phyloP scores from a whole-genome alignment of 1,140 invertebrate species.

The Drosophila orena region DNA sequence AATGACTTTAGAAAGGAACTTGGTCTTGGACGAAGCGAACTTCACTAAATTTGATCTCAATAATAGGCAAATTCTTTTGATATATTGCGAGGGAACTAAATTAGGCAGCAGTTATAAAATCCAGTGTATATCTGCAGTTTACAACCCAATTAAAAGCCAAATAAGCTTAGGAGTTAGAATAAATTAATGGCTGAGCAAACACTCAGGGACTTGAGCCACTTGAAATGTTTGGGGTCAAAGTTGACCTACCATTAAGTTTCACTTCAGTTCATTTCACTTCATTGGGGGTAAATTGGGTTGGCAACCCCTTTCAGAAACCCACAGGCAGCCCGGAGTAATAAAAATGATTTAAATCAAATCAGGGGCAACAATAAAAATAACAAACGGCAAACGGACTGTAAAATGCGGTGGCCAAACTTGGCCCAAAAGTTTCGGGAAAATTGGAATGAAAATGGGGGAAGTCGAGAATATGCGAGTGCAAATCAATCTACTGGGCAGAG shows the following conservation, averaged over 20 bases:
- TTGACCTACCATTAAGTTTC: conserved; percentile 45
- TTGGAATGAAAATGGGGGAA: neutral
- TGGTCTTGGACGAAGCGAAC: too few relatives aligned
- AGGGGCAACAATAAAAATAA: conserved; percentile 32
- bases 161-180: conserved; percentile 1
- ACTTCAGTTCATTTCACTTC: conserved; percentile 28
- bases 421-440: conserved; percentile 20
- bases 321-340: conserved; percentile 16
- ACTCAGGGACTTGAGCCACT: conserved; percentile 8
- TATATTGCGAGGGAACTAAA: neutral
- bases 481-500: conserved; percentile 21
- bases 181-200: conserved; percentile 27
- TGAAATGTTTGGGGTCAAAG: conserved; percentile 21
- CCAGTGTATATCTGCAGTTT: neutral
- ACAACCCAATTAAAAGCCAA: conserved; percentile 10
- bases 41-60: too few relatives aligned
- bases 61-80: too few relatives aligned
- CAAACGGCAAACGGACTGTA: conserved; percentile 56
- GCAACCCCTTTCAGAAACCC: conserved; percentile 24
- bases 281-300: neutral
- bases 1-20: too few relatives aligned
- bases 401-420: conserved; percentile 48
- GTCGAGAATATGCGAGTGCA: conserved; percentile 29
- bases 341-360: conserved; percentile 45
- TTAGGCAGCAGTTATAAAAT: neutral